These are phyloP conservation scores for Clarias magur DNA, from an alignment of 2,113 vertebrate genomes.

Conservation along the genomic window DNA sequence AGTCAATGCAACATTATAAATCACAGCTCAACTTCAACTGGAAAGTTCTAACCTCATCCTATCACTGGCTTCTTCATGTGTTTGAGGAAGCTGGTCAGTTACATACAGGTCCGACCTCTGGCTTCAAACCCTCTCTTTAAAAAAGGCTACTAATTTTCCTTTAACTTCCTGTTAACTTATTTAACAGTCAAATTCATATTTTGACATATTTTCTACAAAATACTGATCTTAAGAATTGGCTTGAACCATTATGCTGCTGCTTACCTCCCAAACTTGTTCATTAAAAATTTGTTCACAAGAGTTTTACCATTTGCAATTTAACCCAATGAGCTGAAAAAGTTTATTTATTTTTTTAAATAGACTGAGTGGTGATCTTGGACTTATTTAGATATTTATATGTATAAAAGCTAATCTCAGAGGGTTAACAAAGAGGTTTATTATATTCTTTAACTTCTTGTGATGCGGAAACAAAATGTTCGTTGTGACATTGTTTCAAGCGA, in stretches of 20 bases:
- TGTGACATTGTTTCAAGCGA: slow-evolving; percentile 53
- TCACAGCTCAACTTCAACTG: slow-evolving; percentile 64
- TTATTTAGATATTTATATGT: slow-evolving; percentile 28
- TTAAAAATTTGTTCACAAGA: slow-evolving; percentile 79
- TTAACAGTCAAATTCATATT: slow-evolving; percentile 72
- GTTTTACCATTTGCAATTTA: slow-evolving; percentile 80
- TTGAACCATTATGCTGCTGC: slow-evolving; percentile 93
- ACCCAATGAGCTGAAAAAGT: slow-evolving; percentile 67
- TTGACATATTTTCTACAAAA: slow-evolving; percentile 62
- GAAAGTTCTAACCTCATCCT: slow-evolving; percentile 45
- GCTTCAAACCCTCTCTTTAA: slow-evolving; percentile 70
- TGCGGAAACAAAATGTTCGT: slow-evolving; percentile 64
- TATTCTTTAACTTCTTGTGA: slow-evolving; percentile 69
- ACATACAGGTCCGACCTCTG: slow-evolving; percentile 81
- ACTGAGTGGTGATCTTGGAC: slow-evolving; percentile 27
- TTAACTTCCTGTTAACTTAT: slow-evolving; percentile 62
- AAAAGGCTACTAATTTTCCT: slow-evolving; percentile 28
- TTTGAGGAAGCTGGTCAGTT: slow-evolving; percentile 85
- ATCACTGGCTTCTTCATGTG: slow-evolving; percentile 62
- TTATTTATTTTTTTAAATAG: not conserved
- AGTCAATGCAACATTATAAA: slow-evolving; percentile 50
- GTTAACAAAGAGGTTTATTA: slow-evolving; percentile 76
- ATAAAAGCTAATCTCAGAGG: slow-evolving; percentile 67
- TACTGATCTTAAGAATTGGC: slow-evolving; percentile 55
- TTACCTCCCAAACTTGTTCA: slow-evolving; percentile 76